Base-by-base conservation (phyloP, 53 echinoderm and acorn worm genomes). In the Glandiceps talaboti region DNA sequence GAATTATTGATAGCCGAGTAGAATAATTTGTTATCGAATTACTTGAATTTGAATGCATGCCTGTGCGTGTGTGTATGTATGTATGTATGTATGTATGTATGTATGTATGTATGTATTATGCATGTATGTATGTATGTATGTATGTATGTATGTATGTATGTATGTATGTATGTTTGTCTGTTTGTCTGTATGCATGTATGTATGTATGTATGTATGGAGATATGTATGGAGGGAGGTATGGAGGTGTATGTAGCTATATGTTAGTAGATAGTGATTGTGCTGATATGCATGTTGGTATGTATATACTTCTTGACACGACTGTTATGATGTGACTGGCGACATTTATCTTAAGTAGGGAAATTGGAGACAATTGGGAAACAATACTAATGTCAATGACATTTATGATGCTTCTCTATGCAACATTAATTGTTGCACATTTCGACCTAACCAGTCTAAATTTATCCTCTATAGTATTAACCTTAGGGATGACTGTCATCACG, bases 161-260 rank as follows among this genome's bases (percentile, higher is more conserved):
- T 78, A 31, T 78, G 79, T 78, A 78, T 78, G 79, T 78, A 78
- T 78, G 79, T 78, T 28, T 78, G 79, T 30, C 14, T 78, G 79
- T 30, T 28, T 78, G 79, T 30, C 14, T 78, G 79, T 78, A 78
- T 78, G 79, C 29, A 30, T 30, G 26, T 30, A 31, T 29, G 79
- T 14, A 78, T 78, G 79, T 30, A 78, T 78, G 79, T 30, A 30
- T 78, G 79, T n/a, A 78, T 78, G 79, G 10, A 45, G 64, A 20
- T 45, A 45, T 6, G 64, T 45, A 45, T 45, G 64, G 6, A 45
- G 64, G 64, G 64, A 28, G 79, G 79, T 78, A 78, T 28, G 79
- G 14, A 78, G 79, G 79, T 30, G 29, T 30, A 31, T 29, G n/a
- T 29, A 30, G 1, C 1, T 1, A 14, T 78, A 78, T 1, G 79